Evolutionary conservation across 2,113 vertebrate genomes (phyloP).

Genomic region (Acrocephalus arundinaceus): DNA sequence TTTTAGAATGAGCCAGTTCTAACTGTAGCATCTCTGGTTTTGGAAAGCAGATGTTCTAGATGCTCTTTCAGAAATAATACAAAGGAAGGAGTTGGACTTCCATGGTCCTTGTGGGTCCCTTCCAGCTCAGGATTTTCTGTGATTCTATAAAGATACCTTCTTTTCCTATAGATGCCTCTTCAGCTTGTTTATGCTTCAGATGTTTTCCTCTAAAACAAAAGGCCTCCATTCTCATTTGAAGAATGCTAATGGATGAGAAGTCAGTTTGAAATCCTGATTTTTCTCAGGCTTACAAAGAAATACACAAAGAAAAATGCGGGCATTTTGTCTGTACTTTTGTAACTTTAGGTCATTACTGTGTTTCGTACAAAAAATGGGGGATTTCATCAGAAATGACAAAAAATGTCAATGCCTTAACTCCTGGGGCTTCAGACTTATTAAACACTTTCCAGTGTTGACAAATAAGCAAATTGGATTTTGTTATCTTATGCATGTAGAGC

Average conservation of each 20-base stretch:
- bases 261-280: neutral
- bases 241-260: neutral
- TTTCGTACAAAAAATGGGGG: neutral
- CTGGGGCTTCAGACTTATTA: neutral
- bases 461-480: neutral
- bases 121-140: neutral
- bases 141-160: neutral
- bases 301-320: fast-evolving
- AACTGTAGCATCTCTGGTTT: neutral
- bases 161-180: neutral
- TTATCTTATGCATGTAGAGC: neutral
- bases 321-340: neutral
- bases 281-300: neutral
- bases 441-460: neutral
- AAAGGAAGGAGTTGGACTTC: neutral
- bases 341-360: fast-evolving
- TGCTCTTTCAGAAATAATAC: conserved; percentile 9
- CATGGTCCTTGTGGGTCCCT: neutral
- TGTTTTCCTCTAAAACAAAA: neutral
- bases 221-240: neutral
- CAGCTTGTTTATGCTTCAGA: neutral
- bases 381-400: neutral
- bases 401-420: neutral
- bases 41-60: conserved; percentile 13
- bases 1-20: conserved; percentile 13